A percentile compares a stretch with the other conserved stretches of the same genome.
These are phyloP conservation scores for Pelochelys cantorii DNA, from an alignment of 2,797 vertebrate genomes.

Conservation along the genomic window DNA sequence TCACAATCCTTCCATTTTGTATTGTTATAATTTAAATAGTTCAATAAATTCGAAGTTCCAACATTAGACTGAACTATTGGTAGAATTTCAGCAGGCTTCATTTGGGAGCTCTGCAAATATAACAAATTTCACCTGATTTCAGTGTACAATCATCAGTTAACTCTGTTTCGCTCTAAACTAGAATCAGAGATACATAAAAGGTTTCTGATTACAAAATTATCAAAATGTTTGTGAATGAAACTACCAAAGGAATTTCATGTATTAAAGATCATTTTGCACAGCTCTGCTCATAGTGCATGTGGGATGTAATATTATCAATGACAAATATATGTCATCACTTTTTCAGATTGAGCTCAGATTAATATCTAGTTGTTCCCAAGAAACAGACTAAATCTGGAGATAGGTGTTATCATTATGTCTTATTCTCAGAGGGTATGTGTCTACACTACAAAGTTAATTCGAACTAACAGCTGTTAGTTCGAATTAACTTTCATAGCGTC, in stretches of 20 bases:
- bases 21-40: background rate
- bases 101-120: background rate
- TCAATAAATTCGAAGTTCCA: background rate
- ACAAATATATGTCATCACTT: background rate
- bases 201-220: background rate
- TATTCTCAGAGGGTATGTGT: too few species aligned
- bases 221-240: background rate
- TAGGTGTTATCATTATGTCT: background rate
- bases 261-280: background rate
- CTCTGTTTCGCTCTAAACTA: background rate
- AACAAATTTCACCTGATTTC: background rate
- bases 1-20: background rate
- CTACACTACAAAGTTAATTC: too few species aligned
- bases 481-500: too few species aligned
- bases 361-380: background rate
- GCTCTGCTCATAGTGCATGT: fast-evolving
- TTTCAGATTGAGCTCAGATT: background rate
- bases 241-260: background rate
- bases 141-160: background rate
- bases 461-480: too few species aligned
- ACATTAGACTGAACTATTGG: background rate
- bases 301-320: background rate
- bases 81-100: background rate
- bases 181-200: background rate
- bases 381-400: background rate